Base-by-base conservation (phyloP, 1,140 invertebrate species). In the Halictus rubicundus region DNA sequence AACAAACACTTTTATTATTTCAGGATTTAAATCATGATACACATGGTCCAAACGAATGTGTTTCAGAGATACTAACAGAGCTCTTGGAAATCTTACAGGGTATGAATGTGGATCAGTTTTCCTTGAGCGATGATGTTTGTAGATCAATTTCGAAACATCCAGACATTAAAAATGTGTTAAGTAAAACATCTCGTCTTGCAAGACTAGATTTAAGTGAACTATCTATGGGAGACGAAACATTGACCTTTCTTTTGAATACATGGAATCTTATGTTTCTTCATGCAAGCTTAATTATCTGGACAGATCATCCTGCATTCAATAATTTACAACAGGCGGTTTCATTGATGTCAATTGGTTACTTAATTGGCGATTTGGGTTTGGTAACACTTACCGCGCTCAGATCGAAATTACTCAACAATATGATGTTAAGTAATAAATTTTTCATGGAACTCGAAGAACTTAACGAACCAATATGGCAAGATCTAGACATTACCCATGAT, bases 261-360 rank as follows among this genome's bases (percentile, higher is more conserved):
- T 91, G 89, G 88, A 93, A 93, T 82, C 65, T 92, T 16, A 81
- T 93, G 80, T 89, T 92, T 66, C 39, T 92, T 23, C 91, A 92
- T 57, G 57, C 89, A 6, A 74, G 74, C 21, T 42, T 92, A 12
- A 83, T 72, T 39, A 42, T 90, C 27, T 92, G 90, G 90, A 68
- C 78, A 10, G 60, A 78, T 8, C 71, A 88, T 68, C 83, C 86
- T 9, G 82, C 90, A 12, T 49, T 84, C 3, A 87, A 88, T 49
- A 69, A 79, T 69, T 80, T 92, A 9, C 78, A 85, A 23, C 90
- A 89, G 46, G 65, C 75, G 6, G 75, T 92, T 21, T 89, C 90
- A 5, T 72, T 87, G 3, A 89, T 83, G 70, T 91, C 88, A 1
- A 77, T 91, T 59, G 90, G 91, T 57, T 93, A 93, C 59, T 61